A percentile compares a stretch with the other conserved stretches of the same genome.
These are phyloP conservation scores for Cichlasoma orientale DNA, from an alignment of 2,797 vertebrate genomes.

Conservation along the genomic window DNA sequence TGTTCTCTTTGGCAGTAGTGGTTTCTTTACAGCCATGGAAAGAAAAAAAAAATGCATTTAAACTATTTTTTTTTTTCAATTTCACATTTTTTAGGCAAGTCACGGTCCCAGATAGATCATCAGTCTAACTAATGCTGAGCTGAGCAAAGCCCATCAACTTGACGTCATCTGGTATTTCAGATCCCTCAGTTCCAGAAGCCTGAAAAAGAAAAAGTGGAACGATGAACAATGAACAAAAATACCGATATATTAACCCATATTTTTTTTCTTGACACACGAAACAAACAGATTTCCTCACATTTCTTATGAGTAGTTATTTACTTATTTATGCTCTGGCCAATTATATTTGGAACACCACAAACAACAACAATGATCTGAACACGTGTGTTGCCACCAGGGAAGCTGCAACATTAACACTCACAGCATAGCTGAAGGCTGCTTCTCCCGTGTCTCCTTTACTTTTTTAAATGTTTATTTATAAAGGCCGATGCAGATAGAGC, in stretches of 20 bases:
- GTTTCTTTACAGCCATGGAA: slow-evolving; percentile 87
- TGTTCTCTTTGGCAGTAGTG: slow-evolving; percentile 98
- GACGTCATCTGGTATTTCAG: slow-evolving; percentile 93
- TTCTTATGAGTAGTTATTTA: neutral
- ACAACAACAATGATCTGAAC: too few species aligned
- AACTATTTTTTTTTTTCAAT: slow-evolving; percentile 61
- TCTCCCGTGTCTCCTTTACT: too few species aligned
- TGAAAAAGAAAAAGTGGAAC: slow-evolving; percentile 61
- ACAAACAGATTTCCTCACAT: neutral
- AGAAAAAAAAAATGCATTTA: slow-evolving; percentile 69
- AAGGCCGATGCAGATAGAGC: too few species aligned
- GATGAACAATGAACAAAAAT: neutral
- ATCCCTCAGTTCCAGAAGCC: slow-evolving; percentile 93
- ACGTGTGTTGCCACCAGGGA: too few species aligned
- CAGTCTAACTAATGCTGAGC: slow-evolving; percentile 96
- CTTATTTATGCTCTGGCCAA: too few species aligned
- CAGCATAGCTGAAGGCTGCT: too few species aligned
- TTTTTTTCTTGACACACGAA: rapidly evolving
- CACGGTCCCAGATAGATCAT: slow-evolving; percentile 72
- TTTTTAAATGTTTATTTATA: too few species aligned
- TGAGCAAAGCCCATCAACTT: slow-evolving; percentile 98
- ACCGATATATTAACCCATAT: rapidly evolving
- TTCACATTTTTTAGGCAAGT: slow-evolving; percentile 86
- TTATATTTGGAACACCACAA: too few species aligned
- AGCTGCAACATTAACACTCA: too few species aligned